A percentile compares a stretch with the other conserved stretches of the same genome.
Evolutionary conservation across 2,888 invertebrate genomes (phyloP).

Genomic region (Lochmaea crataegi): DNA sequence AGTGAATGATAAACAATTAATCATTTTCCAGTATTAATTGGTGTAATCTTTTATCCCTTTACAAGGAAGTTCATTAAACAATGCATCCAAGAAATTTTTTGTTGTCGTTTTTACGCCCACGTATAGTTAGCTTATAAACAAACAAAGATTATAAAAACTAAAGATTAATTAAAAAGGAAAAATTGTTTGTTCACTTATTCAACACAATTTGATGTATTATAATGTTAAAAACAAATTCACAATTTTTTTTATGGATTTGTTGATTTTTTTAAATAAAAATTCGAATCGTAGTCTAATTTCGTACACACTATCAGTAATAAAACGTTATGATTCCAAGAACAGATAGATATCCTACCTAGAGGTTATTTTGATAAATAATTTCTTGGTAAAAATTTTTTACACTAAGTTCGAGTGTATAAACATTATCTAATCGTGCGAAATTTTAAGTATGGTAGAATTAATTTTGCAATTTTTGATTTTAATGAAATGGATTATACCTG

Average conservation of each 20-base stretch:
- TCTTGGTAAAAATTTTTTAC: slow-evolving; percentile 2
- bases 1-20: slow-evolving; percentile 3
- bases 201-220: no score
- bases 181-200: no score
- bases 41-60: neutral
- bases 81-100: neutral
- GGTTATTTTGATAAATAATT: slow-evolving; percentile 13
- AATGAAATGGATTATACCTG: no score
- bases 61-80: slow-evolving; percentile 4
- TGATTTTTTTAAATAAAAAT: neutral
- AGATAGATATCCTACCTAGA: neutral
- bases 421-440: slow-evolving; percentile 12
- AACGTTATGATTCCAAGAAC: slow-evolving; percentile 1
- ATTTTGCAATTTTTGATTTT: neutral
- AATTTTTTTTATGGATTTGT: neutral
- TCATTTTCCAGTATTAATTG: neutral
- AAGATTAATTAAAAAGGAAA: no score
- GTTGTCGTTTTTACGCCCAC: neutral
- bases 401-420: neutral
- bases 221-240: no score
- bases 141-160: neutral
- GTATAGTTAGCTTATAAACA: neutral
- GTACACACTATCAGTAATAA: slow-evolving; percentile 1
- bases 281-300: neutral
- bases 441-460: neutral